Evolutionary conservation across 2,113 vertebrate species (phyloP), one percentile per base, ranked within the genome.

Genomic region (Pogonocichla stellata): DNA sequence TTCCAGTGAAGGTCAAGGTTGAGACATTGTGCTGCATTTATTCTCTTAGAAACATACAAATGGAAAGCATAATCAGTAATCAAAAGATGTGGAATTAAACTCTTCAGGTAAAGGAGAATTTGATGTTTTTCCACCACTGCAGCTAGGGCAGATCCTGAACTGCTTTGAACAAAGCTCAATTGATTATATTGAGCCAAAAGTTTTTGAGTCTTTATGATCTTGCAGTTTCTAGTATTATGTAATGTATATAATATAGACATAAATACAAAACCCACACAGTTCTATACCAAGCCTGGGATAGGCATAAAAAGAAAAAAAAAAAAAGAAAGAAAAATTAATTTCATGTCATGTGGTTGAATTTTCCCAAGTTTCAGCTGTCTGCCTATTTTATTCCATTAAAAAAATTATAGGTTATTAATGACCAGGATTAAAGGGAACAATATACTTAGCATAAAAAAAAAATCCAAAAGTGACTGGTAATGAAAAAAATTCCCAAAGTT

Each of bases 261-360:
- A 78, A 86, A 36, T 38, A 42, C 4, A 72, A 65, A 75, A 7
- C 14, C 8, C 48, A 50, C 4, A 34, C 5, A 9, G 28, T 24
- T 54, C 64, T 61, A 5, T 29, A 19, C 3, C 9, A 80, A 73
- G 3, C 3, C n/a, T 78, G 36, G 19, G 14, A 38, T 15, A 42
- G 2, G 7, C 36, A 79, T 16, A 6, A 38, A 51, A 5, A 31
- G 3, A 19, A 29, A 5, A 19, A 34, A 28, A n/a, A 33, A 5
- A 6, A 16, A 22, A 22, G 0, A 38, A 38, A 9, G 1, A 71
- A 31, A 50, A 45, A 34, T 14, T 18, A 0, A 12, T 50, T 67
- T 60, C 1, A 8, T 40, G 12, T 48, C 12, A 42, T 4, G 1
- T 26, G 26, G 75, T 38, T 29, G 4, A 45, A n/a, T 71, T 64